These are phyloP conservation scores for Heterodera schachtii DNA, from an alignment of 1,140 invertebrate genomes.

Conservation along the genomic window DNA sequence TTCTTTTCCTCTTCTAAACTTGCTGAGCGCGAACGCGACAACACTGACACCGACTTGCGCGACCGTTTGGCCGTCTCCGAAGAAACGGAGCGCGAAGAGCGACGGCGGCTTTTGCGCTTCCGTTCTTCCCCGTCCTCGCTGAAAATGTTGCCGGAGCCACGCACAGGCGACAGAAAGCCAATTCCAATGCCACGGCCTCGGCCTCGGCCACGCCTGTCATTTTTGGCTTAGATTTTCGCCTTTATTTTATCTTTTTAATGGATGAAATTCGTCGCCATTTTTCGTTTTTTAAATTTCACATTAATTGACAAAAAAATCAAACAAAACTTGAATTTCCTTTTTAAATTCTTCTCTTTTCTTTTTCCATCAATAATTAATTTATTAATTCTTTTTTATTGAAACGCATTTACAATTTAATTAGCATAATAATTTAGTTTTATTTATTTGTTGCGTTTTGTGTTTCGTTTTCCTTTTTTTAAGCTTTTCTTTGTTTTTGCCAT, in stretches of 20 bases:
- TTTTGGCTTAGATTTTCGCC: neutral
- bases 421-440: too few relatives aligned
- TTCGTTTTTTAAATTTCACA: conserved; percentile 8
- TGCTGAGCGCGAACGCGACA: neutral
- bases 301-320: neutral
- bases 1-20: neutral
- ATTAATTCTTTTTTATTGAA: too few relatives aligned
- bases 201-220: conserved; percentile 10
- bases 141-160: conserved; percentile 25
- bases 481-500: too few relatives aligned
- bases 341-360: too few relatives aligned
- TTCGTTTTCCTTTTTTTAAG: too few relatives aligned
- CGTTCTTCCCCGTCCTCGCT: conserved; percentile 10
- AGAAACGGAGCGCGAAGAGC: conserved; percentile 15
- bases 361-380: too few relatives aligned
- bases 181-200: conserved; percentile 5
- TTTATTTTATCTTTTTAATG: conserved; percentile 4
- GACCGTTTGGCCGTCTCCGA: neutral
- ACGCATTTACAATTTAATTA: too few relatives aligned
- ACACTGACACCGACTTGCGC: neutral
- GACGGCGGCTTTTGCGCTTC: conserved; percentile 19
- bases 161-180: conserved; percentile 26
- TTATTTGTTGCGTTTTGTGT: too few relatives aligned
- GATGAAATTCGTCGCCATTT: neutral
- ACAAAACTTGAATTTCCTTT: too few relatives aligned